Base-by-base conservation (phyloP, 2,888 invertebrate genomes). In the Agrilus mali region DNA sequence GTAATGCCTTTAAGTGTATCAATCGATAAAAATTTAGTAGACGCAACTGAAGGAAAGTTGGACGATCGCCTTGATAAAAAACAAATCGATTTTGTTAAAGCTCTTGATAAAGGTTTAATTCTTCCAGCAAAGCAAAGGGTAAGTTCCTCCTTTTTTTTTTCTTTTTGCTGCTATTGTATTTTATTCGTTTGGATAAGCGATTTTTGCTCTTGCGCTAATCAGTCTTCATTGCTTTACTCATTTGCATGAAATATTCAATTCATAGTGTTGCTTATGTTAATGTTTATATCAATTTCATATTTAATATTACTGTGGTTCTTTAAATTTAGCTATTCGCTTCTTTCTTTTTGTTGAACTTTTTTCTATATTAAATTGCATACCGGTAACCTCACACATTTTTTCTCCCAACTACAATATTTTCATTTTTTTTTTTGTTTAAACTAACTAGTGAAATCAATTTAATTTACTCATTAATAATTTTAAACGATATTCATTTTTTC, bases 71-170 rank as follows among this genome's bases (percentile, higher is more conserved):
- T 61, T 49, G 71, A 68, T 51, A 77, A 77, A 62, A 75, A 74
- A 57, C 65, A 71, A 49, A 55, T 66, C 32, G 87, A 89, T 74
- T 79, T 92, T 65, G 73, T 82, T 60, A 88, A 87, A 73, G 92
- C 90, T 63, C 75, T 81, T 65, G 84, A 87, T 67, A 82, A 81
- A 73, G 89, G 90, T 61, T 82, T 84, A 71, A 80, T 92, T 61
- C 77, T 90, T 72, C 82, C 88, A 68, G 89, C 90, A 65, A 87
- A 89, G 77, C 85, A 87, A 65, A 80, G 92, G 88, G 92, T 92
- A 78, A 90, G 89, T 82, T 37, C 53, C 58, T 57, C 56, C 53
- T 48, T 54, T 54, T 54, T 52, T 47, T 53, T 48, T 54, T 54
- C 54, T 52, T 47, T 51, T 51, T 53, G 48, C 51, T 50, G 47